Percentiles rank a stretch among this genome's conserved stretches.
phyloP scores from a whole-genome alignment of 2,113 vertebrate species.

The Dromaius novaehollandiae region DNA sequence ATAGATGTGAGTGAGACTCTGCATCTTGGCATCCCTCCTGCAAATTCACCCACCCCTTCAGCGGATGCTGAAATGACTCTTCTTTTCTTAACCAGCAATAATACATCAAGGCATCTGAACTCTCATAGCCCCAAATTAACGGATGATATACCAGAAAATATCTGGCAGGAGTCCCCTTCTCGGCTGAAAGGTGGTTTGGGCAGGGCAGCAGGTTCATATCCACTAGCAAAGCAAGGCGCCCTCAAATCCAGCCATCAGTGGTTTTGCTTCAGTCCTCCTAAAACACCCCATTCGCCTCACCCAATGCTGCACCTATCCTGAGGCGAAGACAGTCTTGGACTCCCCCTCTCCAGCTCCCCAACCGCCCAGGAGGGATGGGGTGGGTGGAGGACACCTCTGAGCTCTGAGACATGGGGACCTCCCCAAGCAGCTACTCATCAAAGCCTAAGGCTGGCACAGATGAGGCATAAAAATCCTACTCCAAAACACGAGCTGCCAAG shows the following conservation, averaged over 20 bases:
- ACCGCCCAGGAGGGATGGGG: neutral
- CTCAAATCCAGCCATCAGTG: neutral
- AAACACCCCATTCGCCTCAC: neutral
- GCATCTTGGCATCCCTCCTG: neutral
- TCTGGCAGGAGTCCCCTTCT: neutral
- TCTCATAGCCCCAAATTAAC: neutral
- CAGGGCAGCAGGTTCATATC: neutral
- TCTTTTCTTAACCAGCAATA: neutral
- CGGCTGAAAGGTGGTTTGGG: neutral
- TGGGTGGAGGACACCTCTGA: neutral
- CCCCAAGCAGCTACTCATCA: neutral
- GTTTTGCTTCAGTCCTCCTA: neutral
- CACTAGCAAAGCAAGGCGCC: neutral
- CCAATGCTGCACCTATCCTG: accelerated
- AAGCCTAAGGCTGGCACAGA: neutral
- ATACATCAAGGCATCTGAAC: neutral
- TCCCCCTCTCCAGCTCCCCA: neutral
- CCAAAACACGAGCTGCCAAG: neutral
- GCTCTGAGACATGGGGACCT: neutral
- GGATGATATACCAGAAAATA: neutral
- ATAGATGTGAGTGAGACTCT: accelerated
- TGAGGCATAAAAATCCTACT: neutral
- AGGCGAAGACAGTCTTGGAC: neutral
- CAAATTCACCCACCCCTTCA: neutral
- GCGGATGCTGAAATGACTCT: neutral